These are phyloP conservation scores for Zosterops lateralis DNA, from an alignment of 2,113 vertebrate genomes.

Conservation along the genomic window DNA sequence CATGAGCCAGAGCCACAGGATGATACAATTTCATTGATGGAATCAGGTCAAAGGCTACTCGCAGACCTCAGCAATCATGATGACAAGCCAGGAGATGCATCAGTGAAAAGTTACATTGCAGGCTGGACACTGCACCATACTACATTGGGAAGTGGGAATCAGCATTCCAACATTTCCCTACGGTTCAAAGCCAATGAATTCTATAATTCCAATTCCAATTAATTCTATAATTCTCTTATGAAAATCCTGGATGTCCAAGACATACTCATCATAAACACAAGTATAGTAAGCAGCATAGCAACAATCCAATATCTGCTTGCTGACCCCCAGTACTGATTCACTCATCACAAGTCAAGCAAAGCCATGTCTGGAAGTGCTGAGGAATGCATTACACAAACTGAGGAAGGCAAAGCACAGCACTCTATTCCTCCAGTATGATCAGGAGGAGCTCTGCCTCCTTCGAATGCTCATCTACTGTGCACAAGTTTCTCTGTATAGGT, in stretches of 20 bases:
- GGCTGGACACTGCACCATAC: background rate
- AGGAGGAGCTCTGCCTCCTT: background rate
- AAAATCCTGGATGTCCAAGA: background rate
- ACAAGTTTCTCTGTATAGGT: background rate
- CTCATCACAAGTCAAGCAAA: background rate
- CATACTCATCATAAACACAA: background rate
- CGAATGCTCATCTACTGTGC: background rate
- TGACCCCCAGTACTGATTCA: background rate
- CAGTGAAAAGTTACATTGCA: background rate
- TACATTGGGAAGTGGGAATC: background rate
- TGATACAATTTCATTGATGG: background rate
- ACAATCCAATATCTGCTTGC: background rate
- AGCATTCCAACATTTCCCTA: background rate
- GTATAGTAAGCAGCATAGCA: background rate
- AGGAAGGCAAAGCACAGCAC: background rate
- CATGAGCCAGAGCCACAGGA: background rate
- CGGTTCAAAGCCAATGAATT: background rate
- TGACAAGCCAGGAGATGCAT: background rate
- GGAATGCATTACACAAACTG: background rate
- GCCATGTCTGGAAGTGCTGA: background rate
- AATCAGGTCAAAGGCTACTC: background rate
- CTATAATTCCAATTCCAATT: background rate
- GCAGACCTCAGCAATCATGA: background rate
- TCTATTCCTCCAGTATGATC: background rate
- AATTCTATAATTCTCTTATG: fast-evolving